Conservation (phyloP, 2,888 invertebrate species). For the Cepaea hortensis region DNA sequence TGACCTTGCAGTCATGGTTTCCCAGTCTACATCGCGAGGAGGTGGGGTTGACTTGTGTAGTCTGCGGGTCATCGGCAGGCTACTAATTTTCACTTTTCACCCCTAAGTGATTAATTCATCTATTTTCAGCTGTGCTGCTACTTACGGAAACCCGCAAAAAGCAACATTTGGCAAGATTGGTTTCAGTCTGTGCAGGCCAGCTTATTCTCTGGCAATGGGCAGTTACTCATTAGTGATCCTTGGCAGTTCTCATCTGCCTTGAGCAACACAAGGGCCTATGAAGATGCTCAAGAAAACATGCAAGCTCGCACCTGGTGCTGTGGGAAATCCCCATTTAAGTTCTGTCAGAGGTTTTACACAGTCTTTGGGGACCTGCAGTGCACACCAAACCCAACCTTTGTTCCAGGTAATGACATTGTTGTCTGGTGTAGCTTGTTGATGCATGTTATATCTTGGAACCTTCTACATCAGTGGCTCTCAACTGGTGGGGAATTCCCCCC, state of each 20-base stretch:
- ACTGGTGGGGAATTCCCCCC: too few species aligned
- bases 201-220: neutral
- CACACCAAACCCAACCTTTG: neutral
- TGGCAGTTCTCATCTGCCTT: neutral
- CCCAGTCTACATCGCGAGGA: too few species aligned
- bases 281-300: neutral
- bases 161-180: neutral
- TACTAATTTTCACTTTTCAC: too few species aligned
- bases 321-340: neutral
- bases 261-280: neutral
- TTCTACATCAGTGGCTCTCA: too few species aligned
- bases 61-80: too few species aligned
- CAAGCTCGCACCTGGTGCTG: slow-evolving; percentile 2
- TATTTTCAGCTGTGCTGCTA: slow-evolving; percentile 13
- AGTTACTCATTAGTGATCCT: slow-evolving; percentile 12
- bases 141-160: neutral
- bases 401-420: slow-evolving; percentile 10
- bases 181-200: neutral
- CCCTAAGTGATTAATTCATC: neutral
- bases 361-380: neutral
- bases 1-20: too few species aligned
- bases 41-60: too few species aligned
- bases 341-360: neutral
- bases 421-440: too few species aligned
- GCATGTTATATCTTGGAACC: too few species aligned